Evolutionary conservation across 2,888 invertebrate species (phyloP), one percentile per base, ranked within the genome.

Genomic region (Nysson spinosus): DNA sequence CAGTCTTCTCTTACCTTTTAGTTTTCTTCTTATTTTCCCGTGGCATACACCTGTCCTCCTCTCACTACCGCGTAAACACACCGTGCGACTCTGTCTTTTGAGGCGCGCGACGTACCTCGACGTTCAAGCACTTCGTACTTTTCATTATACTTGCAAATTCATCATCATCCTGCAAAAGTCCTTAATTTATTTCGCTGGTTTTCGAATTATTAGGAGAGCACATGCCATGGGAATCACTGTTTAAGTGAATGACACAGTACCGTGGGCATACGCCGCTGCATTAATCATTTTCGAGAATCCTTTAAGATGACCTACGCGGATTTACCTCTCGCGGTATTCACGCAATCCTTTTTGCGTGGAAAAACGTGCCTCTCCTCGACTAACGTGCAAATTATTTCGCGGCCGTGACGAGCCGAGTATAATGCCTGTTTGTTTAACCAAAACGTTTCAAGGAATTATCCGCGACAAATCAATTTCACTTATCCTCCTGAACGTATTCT

Each of bases 241-340:
- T 60, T 37, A 54, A 46, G 44, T 55, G 69, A 77, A 78, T 80
- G 78, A 80, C 75, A 80, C 69, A 75, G 16, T 71, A 77, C 64
- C 69, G 60, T 56, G 72, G 69, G 4, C 43, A n/a, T n/a, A 50
- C 68, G 34, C 50, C 42, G 44, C 51, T 65, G 67, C 64, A 75
- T 74, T 78, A 80, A 81, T 80, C 69, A 75, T 76, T 80, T 78
- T 79, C 63, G 46, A 60, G 75, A 80, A 81, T 73, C 72, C 61
- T 56, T 62, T 60, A 72, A 61, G 44, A 40, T 30, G 50, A 7
- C 11, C 26, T 34, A 16, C 39, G 39, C 28, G 11, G 5, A 32
- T 28, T 12, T 44, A 52, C 32, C 35, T 28, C 22, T 22, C 34
- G 20, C 16, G 42, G 30, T 54, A 17, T 24, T 47, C 44, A 46